Base-by-base conservation (phyloP, 2,888 invertebrate genomes). In the Habroteleia sp. region DNA sequence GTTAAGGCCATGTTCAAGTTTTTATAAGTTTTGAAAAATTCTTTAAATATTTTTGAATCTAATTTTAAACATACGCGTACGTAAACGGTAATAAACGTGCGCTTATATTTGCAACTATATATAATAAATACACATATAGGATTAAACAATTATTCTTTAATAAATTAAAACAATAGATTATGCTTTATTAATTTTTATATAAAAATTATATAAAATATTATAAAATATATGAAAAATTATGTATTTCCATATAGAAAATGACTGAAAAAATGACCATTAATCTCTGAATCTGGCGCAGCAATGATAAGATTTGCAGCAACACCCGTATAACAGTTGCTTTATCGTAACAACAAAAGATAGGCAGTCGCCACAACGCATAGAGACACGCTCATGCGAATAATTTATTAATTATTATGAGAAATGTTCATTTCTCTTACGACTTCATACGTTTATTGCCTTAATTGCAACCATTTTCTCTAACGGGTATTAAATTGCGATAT, bases 381-480 rank as follows among this genome's bases (percentile, higher is more conserved):
- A 25, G 20, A 25, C 39, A 37, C 58, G 8, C 52, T 11, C 25
- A 5, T 27, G n/a, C 37, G 27, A 27, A 16, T 35, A 37, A 62
- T 48, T 62, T 39, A 63, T 56, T 60, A 56, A 48, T 58, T 31
- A 56, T 65, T 73, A 73, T 44, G 60, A 65, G 73, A 50, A 60
- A 60, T 60, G 65, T 58, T 65, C 73, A 37, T 73, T 73, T 73
- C 73, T 52, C 73, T 52, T 60, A 39, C 72, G 27, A 54, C 46
- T 71, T 48, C 13, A 48, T 62, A 48, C 58, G 54, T 39, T 29
- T 39, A 52, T 58, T n/a, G 17, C 72, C 58, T 72, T 72, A 72
- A 72, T 72, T 72, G 72, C 72, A 63, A 11, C 13, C 50, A 72
- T 72, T 72, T 72, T 72, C 72, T 72, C 72, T 72, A 72, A 72